A percentile compares a stretch with the other conserved stretches of the same genome.
Evolutionary conservation across 2,113 vertebrate genomes (phyloP).

Genomic region (Theristicus caerulescens): DNA sequence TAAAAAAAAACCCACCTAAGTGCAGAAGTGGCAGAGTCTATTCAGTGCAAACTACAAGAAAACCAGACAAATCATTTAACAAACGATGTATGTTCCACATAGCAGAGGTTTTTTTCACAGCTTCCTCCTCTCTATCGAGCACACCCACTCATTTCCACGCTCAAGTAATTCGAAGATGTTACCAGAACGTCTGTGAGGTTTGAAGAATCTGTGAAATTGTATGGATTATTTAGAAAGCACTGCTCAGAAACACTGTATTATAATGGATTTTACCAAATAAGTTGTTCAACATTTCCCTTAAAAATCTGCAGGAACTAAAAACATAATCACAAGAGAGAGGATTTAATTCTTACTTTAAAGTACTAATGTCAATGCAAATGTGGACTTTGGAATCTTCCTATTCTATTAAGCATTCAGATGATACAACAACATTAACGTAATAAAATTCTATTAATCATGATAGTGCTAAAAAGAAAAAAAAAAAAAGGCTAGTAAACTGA

Average conservation of each 20-base stretch:
- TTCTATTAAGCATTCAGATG: background rate
- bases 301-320: background rate
- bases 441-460: background rate
- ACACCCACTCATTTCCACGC: background rate
- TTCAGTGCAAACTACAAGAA: background rate
- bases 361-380: background rate
- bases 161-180: conserved; percentile 8
- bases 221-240: background rate
- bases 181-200: conserved; percentile 6
- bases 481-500: background rate
- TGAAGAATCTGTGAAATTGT: background rate
- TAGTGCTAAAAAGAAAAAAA: background rate
- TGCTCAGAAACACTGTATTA: background rate
- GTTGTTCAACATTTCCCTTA: background rate
- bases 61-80: background rate
- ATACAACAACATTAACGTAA: background rate
- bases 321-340: background rate
- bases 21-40: background rate
- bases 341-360: background rate
- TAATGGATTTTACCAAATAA: background rate
- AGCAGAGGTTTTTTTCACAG: background rate
- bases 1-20: background rate
- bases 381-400: background rate
- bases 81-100: background rate
- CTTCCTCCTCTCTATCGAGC: background rate